Evolutionary conservation across 2,113 vertebrate genomes (phyloP), one percentile per base, ranked within the genome.

Genomic region (Balaenoptera acutorostrata): DNA sequence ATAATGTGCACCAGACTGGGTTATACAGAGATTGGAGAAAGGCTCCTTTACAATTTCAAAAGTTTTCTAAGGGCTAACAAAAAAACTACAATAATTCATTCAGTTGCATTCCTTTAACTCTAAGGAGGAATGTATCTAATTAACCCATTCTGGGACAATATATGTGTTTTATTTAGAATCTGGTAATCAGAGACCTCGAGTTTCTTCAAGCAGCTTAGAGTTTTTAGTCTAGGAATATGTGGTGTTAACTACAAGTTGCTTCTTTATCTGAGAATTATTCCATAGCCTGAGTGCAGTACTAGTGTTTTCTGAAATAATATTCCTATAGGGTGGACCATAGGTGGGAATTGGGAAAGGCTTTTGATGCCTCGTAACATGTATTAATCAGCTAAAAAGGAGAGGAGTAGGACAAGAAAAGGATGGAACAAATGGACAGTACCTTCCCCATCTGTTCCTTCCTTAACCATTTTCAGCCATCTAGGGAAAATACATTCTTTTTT

Each of bases 291-390:
- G 52, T 46, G 88, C 44, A 81, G 66, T 66, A 71, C 33, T 78
- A 33, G 14, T 55, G 57, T 92, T 87, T 97, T 72, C 87, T 86
- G 52, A 93, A 96, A 29, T 95, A 77, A 81, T 82, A 75, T 91
- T 88, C 39, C 84, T 86, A n/a, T 41, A 49, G 27, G 68, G 27
- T 17, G 25, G 87, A 68, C 23, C 23, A 12, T 12, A 20, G 46
- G 13, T 83, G 74, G 80, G 46, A 86, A 52, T 13, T 83, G 44
- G 55, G n/a, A 78, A 69, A 46, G 66, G 13, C 25, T 90, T 92
- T 33, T 68, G 71, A 57, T 74, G 31, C 25, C 61, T 85, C 36
- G 3, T 36, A 44, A 52, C 31, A 31, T 44, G 21, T 74, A 63
- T 14, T 95, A 83, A 59, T 49, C 59, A 85, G 9, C 36, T 82